phyloP scores from a whole-genome alignment of 2,113 vertebrate species.

The Sinocyclocheilus maitianheensis region DNA sequence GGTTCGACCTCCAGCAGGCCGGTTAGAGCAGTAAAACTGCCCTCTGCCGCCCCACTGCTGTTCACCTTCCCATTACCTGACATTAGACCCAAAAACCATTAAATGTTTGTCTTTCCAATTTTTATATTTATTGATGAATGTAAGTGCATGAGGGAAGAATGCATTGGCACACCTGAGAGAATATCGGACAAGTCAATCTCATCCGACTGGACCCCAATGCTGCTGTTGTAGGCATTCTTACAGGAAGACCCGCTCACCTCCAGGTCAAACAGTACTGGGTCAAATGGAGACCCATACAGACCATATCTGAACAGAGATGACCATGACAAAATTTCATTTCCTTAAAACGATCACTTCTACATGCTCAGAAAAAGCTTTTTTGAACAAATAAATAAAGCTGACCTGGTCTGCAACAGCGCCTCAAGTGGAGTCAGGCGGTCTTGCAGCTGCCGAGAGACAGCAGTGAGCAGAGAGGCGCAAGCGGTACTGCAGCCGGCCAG shows the following conservation, averaged over 20 bases:
- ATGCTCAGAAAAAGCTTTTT: neutral
- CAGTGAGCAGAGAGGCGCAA: slow-evolving; percentile 91
- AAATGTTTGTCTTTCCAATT: neutral
- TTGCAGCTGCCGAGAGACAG: slow-evolving; percentile 92
- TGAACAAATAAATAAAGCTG: slow-evolving; percentile 8
- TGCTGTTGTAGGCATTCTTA: slow-evolving; percentile 94
- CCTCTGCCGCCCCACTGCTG: slow-evolving; percentile 92
- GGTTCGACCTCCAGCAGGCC: slow-evolving; percentile 97
- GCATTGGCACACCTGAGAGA: slow-evolving; percentile 82
- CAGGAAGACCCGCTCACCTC: slow-evolving; percentile 98
- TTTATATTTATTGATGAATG: neutral
- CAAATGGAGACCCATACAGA: slow-evolving; percentile 96
- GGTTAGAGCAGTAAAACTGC: slow-evolving; percentile 96
- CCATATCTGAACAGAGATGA: slow-evolving; percentile 82
- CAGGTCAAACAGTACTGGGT: slow-evolving; percentile 98
- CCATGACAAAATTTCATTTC: neutral
- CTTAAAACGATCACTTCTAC: neutral
- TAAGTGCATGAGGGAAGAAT: neutral
- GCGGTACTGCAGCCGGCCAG: slow-evolving; percentile 92
- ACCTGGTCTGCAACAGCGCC: slow-evolving; percentile 96
- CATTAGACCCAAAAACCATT: slow-evolving; percentile 45
- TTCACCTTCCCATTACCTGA: slow-evolving; percentile 94
- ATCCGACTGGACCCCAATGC: slow-evolving; percentile 92
- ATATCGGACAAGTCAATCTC: slow-evolving; percentile 99
- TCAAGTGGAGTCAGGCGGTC: slow-evolving; percentile 95